Percentiles rank a stretch among this genome's conserved stretches.
Conservation (phyloP, 2,113 vertebrate species). For the Brachypteracias leptosomus region DNA sequence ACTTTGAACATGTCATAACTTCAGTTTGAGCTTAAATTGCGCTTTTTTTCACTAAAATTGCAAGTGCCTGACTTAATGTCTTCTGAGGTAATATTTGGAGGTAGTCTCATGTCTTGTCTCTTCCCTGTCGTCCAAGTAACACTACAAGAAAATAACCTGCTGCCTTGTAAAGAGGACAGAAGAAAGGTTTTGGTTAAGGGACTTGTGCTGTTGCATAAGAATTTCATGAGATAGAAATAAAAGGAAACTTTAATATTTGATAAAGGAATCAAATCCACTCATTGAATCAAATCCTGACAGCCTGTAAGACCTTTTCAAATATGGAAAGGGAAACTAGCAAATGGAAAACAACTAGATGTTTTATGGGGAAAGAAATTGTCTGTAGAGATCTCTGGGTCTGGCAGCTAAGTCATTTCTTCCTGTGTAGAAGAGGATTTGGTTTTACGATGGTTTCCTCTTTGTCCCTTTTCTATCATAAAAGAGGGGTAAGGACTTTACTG, state of each 20-base stretch:
- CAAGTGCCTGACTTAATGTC: background rate
- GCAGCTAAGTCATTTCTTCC: background rate
- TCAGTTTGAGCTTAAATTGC: background rate
- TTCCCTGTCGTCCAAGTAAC: background rate
- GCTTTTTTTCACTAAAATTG: background rate
- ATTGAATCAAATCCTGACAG: background rate
- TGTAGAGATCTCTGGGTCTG: background rate
- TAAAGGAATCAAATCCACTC: background rate
- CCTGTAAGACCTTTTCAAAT: background rate
- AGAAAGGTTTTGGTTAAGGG: background rate
- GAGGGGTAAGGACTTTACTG: background rate
- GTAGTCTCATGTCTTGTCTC: background rate
- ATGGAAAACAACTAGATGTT: background rate
- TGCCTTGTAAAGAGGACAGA: background rate
- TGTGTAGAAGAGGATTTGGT: background rate
- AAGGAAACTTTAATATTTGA: background rate
- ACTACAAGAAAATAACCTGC: background rate
- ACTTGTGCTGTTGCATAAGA: background rate
- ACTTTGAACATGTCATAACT: background rate
- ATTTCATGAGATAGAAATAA: background rate
- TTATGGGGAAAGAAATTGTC: rapidly evolving
- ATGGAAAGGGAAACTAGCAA: background rate
- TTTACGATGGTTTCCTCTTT: background rate
- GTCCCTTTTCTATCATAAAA: background rate
- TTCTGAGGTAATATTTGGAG: background rate